Evolutionary conservation across 2,888 invertebrate genomes (phyloP).

Genomic region (Crepidodera aurea): DNA sequence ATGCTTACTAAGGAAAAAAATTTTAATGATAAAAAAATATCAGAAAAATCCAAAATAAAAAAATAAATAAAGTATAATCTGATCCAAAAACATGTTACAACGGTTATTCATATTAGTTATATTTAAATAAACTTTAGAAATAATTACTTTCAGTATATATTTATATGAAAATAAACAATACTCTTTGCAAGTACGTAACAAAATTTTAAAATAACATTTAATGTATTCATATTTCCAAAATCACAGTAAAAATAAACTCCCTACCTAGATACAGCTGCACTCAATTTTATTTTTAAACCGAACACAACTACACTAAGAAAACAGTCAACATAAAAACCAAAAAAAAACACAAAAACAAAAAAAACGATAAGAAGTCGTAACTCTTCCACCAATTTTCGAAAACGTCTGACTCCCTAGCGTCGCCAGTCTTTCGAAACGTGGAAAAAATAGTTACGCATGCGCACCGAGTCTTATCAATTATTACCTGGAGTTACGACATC

Average conservation of each 20-base stretch:
- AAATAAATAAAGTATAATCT: too few species aligned
- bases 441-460: slow-evolving; percentile 43
- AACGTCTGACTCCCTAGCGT: not conserved
- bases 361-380: not conserved
- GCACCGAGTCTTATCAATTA: slow-evolving; percentile 28
- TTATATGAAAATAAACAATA: too few species aligned
- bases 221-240: not conserved
- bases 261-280: slow-evolving; percentile 11
- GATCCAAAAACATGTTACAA: too few species aligned
- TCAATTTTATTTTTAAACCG: slow-evolving; percentile 1
- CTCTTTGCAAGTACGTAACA: too few species aligned
- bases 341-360: slow-evolving; percentile 5
- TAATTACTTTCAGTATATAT: too few species aligned
- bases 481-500: slow-evolving; percentile 58
- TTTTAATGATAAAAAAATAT: too few species aligned
- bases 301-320: slow-evolving; percentile 14
- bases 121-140: too few species aligned
- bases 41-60: too few species aligned
- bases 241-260: not conserved
- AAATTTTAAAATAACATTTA: too few species aligned
- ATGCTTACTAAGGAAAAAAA: not conserved
- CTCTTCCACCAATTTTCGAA: slow-evolving; percentile 3
- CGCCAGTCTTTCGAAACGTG: slow-evolving; percentile 25
- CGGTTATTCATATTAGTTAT: too few species aligned
- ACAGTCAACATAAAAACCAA: slow-evolving; percentile 2